Evolutionary conservation across 2,888 invertebrate genomes (phyloP).

Genomic region (Nephrotoma flavescens): DNA sequence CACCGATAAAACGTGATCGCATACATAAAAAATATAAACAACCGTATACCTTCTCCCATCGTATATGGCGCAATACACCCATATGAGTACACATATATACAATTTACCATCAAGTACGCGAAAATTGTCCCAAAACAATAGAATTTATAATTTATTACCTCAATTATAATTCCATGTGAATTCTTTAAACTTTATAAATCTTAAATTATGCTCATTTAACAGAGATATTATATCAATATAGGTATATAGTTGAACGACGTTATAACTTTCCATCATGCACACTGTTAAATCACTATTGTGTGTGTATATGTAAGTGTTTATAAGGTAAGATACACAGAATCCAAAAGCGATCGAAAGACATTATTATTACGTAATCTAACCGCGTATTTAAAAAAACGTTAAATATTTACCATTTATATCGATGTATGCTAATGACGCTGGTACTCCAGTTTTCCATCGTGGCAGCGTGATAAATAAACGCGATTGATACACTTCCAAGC

Average conservation of each 20-base stretch:
- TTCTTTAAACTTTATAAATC: not conserved
- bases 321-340: not conserved
- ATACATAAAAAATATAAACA: not conserved
- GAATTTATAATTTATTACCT: not conserved
- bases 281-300: not conserved
- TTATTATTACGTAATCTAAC: not conserved
- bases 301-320: not conserved
- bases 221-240: not conserved
- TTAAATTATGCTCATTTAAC: not conserved
- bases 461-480: slow-evolving; percentile 59
- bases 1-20: not conserved
- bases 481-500: slow-evolving; percentile 52
- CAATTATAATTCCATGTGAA: not conserved
- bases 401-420: slow-evolving; percentile 46
- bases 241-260: not conserved
- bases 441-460: slow-evolving; percentile 59
- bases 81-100: not conserved
- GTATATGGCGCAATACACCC: not conserved
- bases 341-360: not conserved
- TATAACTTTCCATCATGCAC: not conserved
- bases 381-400: not conserved
- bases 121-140: not conserved
- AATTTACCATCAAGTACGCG: not conserved
- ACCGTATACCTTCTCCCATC: not conserved
- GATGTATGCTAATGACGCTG: slow-evolving; percentile 59